Conservation (phyloP, 2,888 invertebrate genomes). For the Portevinia maculata region DNA sequence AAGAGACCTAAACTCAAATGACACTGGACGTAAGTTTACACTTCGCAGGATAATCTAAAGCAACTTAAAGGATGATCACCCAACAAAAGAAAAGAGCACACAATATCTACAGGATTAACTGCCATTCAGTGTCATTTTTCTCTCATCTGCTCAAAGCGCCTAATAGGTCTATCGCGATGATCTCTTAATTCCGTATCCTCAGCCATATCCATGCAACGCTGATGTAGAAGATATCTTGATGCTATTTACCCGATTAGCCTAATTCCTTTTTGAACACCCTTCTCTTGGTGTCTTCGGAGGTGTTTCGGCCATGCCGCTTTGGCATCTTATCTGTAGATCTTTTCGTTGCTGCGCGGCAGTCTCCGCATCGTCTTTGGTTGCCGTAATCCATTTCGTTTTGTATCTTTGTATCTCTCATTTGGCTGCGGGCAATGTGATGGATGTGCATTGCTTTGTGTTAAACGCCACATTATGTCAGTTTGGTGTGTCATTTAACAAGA, state of each 20-base stretch:
- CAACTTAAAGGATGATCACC: slow-evolving; percentile 65
- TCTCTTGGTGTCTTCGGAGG: slow-evolving; percentile 41
- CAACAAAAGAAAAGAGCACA: slow-evolving; percentile 57
- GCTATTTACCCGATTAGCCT: slow-evolving; percentile 71
- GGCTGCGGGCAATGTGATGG: slow-evolving; percentile 66
- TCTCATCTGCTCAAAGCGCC: slow-evolving; percentile 75
- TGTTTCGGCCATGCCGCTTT: slow-evolving; percentile 65
- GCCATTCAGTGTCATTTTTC: slow-evolving; percentile 77
- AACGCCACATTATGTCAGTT: slow-evolving; percentile 74
- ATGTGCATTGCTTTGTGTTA: slow-evolving; percentile 72
- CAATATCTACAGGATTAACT: slow-evolving; percentile 76
- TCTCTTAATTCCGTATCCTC: slow-evolving; percentile 62
- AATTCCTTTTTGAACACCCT: slow-evolving; percentile 67
- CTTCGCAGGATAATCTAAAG: slow-evolving; percentile 64
- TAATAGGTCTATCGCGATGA: slow-evolving; percentile 68
- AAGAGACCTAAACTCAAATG: slow-evolving; percentile 54
- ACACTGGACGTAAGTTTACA: slow-evolving; percentile 59
- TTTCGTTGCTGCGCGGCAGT: slow-evolving; percentile 52
- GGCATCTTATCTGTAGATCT: slow-evolving; percentile 71
- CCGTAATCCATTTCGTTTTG: slow-evolving; percentile 56
- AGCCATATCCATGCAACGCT: slow-evolving; percentile 24
- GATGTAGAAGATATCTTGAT: slow-evolving; percentile 44
- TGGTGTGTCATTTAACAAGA: slow-evolving; percentile 70
- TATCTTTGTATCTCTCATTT: slow-evolving; percentile 49
- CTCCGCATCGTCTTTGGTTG: slow-evolving; percentile 42